Evolutionary conservation across 2,888 invertebrate genomes (phyloP).

Genomic region (Cheiracanthium punctorium): DNA sequence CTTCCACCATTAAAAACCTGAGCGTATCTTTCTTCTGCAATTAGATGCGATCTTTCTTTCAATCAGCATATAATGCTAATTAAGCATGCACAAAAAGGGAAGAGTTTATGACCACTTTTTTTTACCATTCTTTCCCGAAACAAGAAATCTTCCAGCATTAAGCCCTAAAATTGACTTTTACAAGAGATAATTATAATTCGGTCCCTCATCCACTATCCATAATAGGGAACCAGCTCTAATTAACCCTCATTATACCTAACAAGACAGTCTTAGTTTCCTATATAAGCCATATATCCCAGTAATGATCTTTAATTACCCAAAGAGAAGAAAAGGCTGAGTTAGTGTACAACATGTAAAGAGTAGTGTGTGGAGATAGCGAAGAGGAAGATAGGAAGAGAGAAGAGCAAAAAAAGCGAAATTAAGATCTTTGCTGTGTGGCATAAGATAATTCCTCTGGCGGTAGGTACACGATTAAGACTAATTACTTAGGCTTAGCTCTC

Average conservation of each 20-base stretch:
- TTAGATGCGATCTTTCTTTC: background rate
- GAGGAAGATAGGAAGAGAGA: conserved; percentile 17
- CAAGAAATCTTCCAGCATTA: conserved; percentile 28
- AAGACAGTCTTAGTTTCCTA: conserved; percentile 68
- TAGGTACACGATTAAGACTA: conserved; percentile 68
- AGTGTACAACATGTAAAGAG: conserved; percentile 52
- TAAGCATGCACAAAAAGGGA: conserved; percentile 33
- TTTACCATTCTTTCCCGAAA: background rate
- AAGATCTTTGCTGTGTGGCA: conserved; percentile 64
- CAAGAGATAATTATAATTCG: conserved; percentile 66
- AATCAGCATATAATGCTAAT: conserved; percentile 45
- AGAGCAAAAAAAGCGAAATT: conserved; percentile 59
- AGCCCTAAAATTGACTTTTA: conserved; percentile 61
- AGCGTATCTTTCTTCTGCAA: conserved; percentile 1
- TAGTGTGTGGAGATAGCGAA: conserved; percentile 23
- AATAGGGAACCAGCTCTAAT: conserved; percentile 61
- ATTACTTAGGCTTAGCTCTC: conserved; percentile 65
- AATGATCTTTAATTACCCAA: conserved; percentile 68
- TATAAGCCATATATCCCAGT: conserved; percentile 68
- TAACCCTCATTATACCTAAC: conserved; percentile 70
- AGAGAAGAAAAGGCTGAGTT: conserved; percentile 63
- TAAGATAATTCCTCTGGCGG: conserved; percentile 66
- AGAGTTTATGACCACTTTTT: conserved; percentile 15
- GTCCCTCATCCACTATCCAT: conserved; percentile 51
- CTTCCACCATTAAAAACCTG: background rate